A percentile compares a stretch with the other conserved stretches of the same genome.
Evolutionary conservation across 2,888 invertebrate species (phyloP).

Genomic region (Phortica magna): DNA sequence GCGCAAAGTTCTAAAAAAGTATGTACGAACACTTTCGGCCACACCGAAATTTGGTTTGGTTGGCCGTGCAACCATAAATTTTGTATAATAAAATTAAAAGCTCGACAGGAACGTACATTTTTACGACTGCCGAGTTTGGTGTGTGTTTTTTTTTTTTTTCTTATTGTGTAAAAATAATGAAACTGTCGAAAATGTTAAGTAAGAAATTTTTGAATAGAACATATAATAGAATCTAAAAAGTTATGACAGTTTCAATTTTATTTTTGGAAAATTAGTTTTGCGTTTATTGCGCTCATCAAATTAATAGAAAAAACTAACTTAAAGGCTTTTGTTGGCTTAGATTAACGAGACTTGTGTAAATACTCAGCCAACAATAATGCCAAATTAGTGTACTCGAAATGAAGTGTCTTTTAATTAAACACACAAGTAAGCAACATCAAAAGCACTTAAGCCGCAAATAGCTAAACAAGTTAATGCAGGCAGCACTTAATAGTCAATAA

Average conservation of each 20-base stretch:
- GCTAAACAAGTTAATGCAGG: constrained; percentile 9
- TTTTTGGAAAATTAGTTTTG: too few relatives aligned
- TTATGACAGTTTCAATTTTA: too few relatives aligned
- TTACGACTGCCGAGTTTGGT: not conserved
- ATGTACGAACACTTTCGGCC: not conserved
- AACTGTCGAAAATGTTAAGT: not conserved
- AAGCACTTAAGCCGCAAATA: constrained; percentile 1
- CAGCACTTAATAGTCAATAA: constrained; percentile 22
- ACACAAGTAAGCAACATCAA: not conserved
- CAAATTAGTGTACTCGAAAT: not conserved
- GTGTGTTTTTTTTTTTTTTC: not conserved
- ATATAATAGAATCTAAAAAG: too few relatives aligned
- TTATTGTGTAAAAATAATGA: not conserved
- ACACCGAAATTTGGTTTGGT: constrained; percentile 8
- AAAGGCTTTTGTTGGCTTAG: too few relatives aligned
- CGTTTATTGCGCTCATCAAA: too few relatives aligned
- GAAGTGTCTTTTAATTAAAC: constrained; percentile 12
- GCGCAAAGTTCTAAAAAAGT: constrained; percentile 11
- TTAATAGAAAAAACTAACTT: too few relatives aligned
- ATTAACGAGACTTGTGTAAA: not conserved
- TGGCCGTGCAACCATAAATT: constrained; percentile 18
- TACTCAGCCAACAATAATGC: constrained; percentile 9
- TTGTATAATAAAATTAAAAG: not conserved
- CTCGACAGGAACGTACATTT: not conserved
- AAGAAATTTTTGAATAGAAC: too few relatives aligned